Evolutionary conservation across 2,113 vertebrate species (phyloP), one percentile per base, ranked within the genome.

Genomic region (Lepisosteus osseus): DNA sequence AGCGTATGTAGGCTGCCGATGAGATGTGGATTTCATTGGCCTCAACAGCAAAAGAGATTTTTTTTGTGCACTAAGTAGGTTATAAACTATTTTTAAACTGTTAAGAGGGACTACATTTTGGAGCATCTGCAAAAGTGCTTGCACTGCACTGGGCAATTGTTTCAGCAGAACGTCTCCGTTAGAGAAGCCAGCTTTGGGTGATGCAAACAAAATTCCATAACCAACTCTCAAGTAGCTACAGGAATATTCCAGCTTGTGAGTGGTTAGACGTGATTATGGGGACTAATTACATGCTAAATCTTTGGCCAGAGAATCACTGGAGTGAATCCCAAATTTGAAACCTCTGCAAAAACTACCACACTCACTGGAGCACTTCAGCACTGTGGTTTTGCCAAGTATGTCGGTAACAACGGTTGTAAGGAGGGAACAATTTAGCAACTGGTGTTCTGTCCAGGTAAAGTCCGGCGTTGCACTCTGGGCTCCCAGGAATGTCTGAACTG

Each of bases 111-210:
- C 15, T 45, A 41, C 17, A 40, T 57, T 29, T 17, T 54, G 17
- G 54, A 67, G 70, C 71, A 72, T 67, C 71, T 72, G 71, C 64
- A 17, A 15, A 67, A 72, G 43, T 41, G 59, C 71, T 72, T 67
- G 71, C 47, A 54, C 41, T 45, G 44, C 64, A 47, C 29, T 59
- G 51, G 57, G 64, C 66, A 51, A 72, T 67, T 56, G 43, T 67
- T 72, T 72, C 54, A 72, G 54, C 71, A 66, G 51, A 67, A 72
- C 47, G 5, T 51, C 9, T 51, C 47, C 1, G 47, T 51, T 0
- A 51, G 5, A 66, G 40, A 43, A 11, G 4, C 59, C 44, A 17
- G 15, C 40, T 44, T 56, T 61, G 5, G 45, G 4, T 7, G 6
- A 42, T 42, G 42, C 64, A 44, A 65, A 12, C 15, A n/a, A 66